Evolutionary conservation across 2,113 vertebrate species (phyloP), one percentile per base, ranked within the genome.

Genomic region (Cichladusa arquata): DNA sequence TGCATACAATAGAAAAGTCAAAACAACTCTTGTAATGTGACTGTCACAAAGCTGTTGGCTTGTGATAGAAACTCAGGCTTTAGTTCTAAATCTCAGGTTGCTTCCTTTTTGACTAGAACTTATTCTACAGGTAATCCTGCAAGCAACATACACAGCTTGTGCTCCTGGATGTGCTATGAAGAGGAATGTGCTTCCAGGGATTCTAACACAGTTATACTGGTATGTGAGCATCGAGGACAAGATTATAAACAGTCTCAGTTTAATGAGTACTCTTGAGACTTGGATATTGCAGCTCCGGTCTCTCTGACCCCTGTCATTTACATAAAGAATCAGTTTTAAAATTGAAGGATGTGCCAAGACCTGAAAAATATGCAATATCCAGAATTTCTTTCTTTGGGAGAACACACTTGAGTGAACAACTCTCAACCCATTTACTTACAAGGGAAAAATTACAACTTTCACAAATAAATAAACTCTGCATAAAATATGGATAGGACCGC

Each of bases 241-340:
- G 45, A 91, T 88, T 83, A 91, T 58, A 89, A 95, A 87, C 33
- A 48, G 60, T 72, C 69, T 81, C 71, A 76, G 29, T 92, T 91
- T 97, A 96, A 97, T 94, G 83, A 96, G 90, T 51, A 62, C 96
- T 87, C 88, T 25, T 79, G 92, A 94, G 93, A 88, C 7, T 79
- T 93, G 61, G 48, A 48, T 66, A 60, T 62, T 62, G 71, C 56
- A 87, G 14, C 23, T 71, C 44, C 3, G 2, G 61, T 93, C 20
- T 92, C 51, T 74, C 48, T 81, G 66, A 90, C 82, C 73, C 23
- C 77, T 5, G 5, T 33, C 22, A 86, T 91, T 95, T 91, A 88
- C 88, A 81, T 89, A 69, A 93, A 91, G 38, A 65, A 84, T 70
- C n/a, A 10, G 22, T 90, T 91, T 91, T 82, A 70, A 95, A 95